Percentiles rank a stretch among this genome's conserved stretches.
Evolutionary conservation across 2,888 invertebrate genomes (phyloP).

Genomic region (Eupithecia subfuscata): DNA sequence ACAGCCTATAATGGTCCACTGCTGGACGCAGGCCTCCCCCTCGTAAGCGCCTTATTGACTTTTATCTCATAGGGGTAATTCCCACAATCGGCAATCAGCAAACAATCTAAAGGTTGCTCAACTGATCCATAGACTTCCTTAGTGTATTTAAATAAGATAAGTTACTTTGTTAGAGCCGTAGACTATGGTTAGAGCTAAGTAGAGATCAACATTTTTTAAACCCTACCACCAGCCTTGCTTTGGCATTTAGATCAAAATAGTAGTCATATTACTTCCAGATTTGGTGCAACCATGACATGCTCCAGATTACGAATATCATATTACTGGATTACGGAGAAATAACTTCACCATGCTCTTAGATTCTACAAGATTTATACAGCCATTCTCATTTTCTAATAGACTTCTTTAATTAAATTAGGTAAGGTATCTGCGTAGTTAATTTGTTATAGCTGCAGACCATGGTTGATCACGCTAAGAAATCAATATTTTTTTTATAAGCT

Average conservation of each 20-base stretch:
- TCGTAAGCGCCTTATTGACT: too few relatives aligned
- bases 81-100: too few relatives aligned
- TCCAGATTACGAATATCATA: constrained; percentile 9
- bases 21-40: too few relatives aligned
- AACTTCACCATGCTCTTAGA: constrained; percentile 18
- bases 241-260: neutral
- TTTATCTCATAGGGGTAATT: too few relatives aligned
- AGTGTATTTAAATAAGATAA: neutral
- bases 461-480: neutral
- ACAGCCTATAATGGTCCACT: too few relatives aligned
- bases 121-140: too few relatives aligned
- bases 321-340: constrained; percentile 7
- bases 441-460: neutral
- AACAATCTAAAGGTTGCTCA: too few relatives aligned
- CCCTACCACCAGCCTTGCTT: neutral
- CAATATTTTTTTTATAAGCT: neutral
- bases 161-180: neutral
- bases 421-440: neutral
- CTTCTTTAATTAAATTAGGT: neutral
- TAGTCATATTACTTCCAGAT: neutral
- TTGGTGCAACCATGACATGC: neutral
- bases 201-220: neutral
- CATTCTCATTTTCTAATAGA: constrained; percentile 22
- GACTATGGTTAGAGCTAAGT: neutral
- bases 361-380: constrained; percentile 36